Base-by-base conservation (phyloP, 2,113 vertebrate genomes). In the Centropristis striata region DNA sequence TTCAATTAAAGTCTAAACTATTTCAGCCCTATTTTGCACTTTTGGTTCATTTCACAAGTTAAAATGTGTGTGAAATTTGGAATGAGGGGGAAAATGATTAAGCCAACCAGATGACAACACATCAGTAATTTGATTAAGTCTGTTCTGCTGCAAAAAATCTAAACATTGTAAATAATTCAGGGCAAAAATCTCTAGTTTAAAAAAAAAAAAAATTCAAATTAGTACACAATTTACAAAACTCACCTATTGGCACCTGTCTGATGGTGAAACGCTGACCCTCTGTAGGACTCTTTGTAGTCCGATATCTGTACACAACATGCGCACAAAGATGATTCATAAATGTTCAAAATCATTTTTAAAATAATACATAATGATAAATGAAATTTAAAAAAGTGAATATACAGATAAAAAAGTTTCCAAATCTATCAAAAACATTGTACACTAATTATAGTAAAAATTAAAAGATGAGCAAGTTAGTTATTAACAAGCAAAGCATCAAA, bases 241-340 rank as follows among this genome's bases (percentile, higher is more conserved):
- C 58, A 60, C 36, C 37, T 23, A 41, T 42, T 60, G 37, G 58
- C 36, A 41, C n/a, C 58, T 60, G 20, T 23, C 58, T 41, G 58
- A 41, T 60, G n/a, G n/a, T 41, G 37, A 60, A 60, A 41, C 37
- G 37, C 58, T 60, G 58, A 25, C 58, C 41, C 37, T 60, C n/a
- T 46, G 16, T 46, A 46, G 44, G 15, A 46, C 44, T 46, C 16
- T 46, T 16, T 60, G 58, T 23, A 42, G 58, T 41, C 37, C n/a
- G 13, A 41, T 37, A 59, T 59, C 55, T 59, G 32, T 59, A 37
- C 55, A 59, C 4, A 37, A 59, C 55, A 59, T 59, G 55, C 8
- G 4, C 55, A 59, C 55, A n/a, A 37, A 59, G 18, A 37, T 59
- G 32, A 59, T 37, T 59, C n/a, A n/a, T 59, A 37, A 37, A 37